These are phyloP conservation scores for Periophthalmus modestus DNA, from an alignment of 2,113 vertebrate species.

Conservation along the genomic window DNA sequence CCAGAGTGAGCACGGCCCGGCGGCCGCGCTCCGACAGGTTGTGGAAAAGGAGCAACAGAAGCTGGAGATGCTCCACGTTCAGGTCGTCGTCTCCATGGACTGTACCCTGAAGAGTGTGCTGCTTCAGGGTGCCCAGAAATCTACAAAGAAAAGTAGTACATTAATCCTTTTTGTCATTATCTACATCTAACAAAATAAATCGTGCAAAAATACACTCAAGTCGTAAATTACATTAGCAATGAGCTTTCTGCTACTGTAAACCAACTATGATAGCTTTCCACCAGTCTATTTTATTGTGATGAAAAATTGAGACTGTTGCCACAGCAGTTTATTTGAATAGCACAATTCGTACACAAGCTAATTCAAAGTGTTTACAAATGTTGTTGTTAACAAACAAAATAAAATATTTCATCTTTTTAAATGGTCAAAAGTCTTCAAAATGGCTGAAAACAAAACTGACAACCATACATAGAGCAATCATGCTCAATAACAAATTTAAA, in stretches of 20 bases:
- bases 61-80: slow-evolving; percentile 94
- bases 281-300: too few species aligned
- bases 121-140: slow-evolving; percentile 93
- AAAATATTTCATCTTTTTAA: too few species aligned
- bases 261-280: too few species aligned
- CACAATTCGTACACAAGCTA: too few species aligned
- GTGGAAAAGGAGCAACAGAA: slow-evolving; percentile 97
- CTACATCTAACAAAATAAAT: neutral
- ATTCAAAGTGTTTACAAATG: too few species aligned
- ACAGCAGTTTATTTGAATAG: too few species aligned
- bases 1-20: slow-evolving; percentile 80
- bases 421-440: too few species aligned
- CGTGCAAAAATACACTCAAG: neutral
- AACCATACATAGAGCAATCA: too few species aligned
- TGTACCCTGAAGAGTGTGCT: slow-evolving; percentile 86
- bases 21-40: slow-evolving; percentile 90
- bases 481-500: too few species aligned
- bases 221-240: neutral
- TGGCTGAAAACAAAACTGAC: too few species aligned
- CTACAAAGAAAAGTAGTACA: slow-evolving; percentile 62
- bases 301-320: too few species aligned
- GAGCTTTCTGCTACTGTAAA: neutral
- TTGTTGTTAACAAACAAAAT: too few species aligned
- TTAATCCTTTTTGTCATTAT: neutral
- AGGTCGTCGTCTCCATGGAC: slow-evolving; percentile 90